Base-by-base conservation (phyloP, 2,888 invertebrate genomes). In the Clunio marinus region DNA sequence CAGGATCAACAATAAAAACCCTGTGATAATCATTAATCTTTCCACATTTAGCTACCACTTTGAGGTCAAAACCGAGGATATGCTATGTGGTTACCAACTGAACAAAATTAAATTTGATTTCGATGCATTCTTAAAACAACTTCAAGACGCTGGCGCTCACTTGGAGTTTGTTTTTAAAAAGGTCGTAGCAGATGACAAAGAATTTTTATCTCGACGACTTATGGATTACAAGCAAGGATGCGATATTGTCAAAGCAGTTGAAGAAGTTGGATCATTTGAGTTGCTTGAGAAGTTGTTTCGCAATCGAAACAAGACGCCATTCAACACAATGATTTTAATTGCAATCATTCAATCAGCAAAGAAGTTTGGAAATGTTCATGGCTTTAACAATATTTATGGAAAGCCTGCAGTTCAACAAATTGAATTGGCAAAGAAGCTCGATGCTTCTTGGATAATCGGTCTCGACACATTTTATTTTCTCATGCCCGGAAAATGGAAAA, bases 71-170 rank as follows among this genome's bases (percentile, higher is more conserved):
- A 24, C 22, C 1, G 10, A 28, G 25, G 46, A 51, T 20, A 3
- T 46, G 2, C 13, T 65, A 1, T 28, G 27, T 24, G 65, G 51
- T 1, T 28, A 65, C 32, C 65, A 32, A 22, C 13, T 65, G 1
- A 65, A 65, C 65, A 65, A 51, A 17, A 51, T 65, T 13, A 65
- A 51, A 15, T 7, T 2, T 10, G 25, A 13, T 13, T 28, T 28
- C 10, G 65, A 65, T 1, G 15, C 28, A n/a, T 65, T 65, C 15
- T 17, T 65, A 7, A 2, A 17, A 10, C 2, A 20, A 17, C 13
- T 65, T 17, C 17, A 17, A 0, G 51, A 46, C 0, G 51, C 51
- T 2, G 65, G 65, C 1, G 46, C 51, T 51, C 7, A 20, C 1
- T 13, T 65, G 1, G n/a, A 17, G 0, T 65, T 65, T 51, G 63